Conservation (phyloP, 2,113 vertebrate species). For the Scomber scombrus region DNA sequence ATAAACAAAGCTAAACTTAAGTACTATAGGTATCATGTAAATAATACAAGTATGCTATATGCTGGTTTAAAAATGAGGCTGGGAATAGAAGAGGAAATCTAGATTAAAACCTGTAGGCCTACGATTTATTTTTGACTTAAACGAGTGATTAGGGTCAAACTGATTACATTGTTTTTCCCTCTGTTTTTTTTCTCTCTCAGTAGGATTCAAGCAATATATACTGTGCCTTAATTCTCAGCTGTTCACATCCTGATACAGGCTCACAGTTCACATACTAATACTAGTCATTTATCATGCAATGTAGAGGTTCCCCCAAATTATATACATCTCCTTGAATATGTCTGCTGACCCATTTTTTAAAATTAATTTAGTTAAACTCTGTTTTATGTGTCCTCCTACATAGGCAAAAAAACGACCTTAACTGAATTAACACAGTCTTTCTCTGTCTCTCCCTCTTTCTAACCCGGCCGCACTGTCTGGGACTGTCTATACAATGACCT, state of each 20-base stretch:
- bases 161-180: neutral
- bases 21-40: too few relatives aligned
- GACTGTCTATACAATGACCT: conserved; percentile 13
- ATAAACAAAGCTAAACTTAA: neutral
- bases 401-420: neutral
- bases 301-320: too few relatives aligned
- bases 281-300: neutral
- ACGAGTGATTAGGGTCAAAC: neutral
- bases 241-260: neutral
- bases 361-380: too few relatives aligned
- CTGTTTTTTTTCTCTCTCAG: neutral
- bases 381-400: neutral
- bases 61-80: neutral
- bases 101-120: neutral
- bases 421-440: conserved; percentile 33
- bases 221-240: neutral
- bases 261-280: too few relatives aligned
- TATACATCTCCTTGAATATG: neutral
- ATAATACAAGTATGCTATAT: neutral
- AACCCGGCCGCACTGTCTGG: conserved; percentile 20
- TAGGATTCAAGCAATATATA: neutral
- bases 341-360: neutral
- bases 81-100: neutral
- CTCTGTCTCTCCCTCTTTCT: conserved; percentile 1
- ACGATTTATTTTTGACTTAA: neutral